Evolutionary conservation across 2,888 invertebrate species (phyloP).

Genomic region (Heliconius aoede): DNA sequence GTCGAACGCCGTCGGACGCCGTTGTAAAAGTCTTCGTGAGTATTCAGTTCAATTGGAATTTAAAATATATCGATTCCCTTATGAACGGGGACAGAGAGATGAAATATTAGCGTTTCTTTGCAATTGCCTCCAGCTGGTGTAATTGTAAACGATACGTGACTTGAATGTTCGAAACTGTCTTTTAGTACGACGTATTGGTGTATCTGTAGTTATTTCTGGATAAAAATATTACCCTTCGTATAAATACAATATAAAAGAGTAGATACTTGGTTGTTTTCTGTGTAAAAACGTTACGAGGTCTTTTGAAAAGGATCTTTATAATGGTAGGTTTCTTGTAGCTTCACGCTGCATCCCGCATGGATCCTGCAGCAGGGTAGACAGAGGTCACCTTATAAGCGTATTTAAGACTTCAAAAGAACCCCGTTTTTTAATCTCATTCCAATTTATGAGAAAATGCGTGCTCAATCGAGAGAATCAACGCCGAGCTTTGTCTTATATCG

Average conservation of each 20-base stretch:
- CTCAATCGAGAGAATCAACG: no score
- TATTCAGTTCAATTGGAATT: conserved; percentile 76
- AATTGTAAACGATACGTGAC: conserved; percentile 75
- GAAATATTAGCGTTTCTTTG: conserved; percentile 76
- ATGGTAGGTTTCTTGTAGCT: no score
- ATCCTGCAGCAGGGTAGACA: no score
- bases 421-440: no score
- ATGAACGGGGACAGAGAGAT: conserved; percentile 61
- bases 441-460: no score
- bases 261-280: neutral
- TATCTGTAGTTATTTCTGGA: neutral
- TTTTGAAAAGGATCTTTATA: no score
- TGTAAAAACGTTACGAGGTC: no score
- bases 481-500: no score
- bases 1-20: conserved; percentile 73
- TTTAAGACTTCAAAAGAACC: no score
- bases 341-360: no score
- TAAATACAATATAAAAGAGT: neutral
- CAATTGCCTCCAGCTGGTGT: conserved; percentile 78
- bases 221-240: neutral
- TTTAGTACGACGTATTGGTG: neutral
- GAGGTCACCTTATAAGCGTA: no score
- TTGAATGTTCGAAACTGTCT: conserved; percentile 37
- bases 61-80: conserved; percentile 78
- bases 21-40: conserved; percentile 70